Evolutionary conservation across 1,140 invertebrate genomes (phyloP).

Genomic region (Epicauta chinensis): DNA sequence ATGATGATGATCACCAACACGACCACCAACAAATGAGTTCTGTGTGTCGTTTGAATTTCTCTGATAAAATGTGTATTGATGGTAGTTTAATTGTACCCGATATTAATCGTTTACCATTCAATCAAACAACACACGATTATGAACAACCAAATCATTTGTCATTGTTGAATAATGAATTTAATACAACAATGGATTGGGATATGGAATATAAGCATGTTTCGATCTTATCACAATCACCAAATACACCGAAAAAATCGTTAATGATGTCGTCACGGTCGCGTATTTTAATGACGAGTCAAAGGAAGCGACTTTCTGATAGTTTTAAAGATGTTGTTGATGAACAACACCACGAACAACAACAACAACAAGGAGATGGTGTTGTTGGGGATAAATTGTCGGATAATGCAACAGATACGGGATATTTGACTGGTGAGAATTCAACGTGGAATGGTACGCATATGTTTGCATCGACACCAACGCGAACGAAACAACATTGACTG

Average conservation of each 20-base stretch:
- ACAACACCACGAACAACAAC: too few species aligned
- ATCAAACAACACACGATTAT: neutral
- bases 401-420: conserved; percentile 28
- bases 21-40: conserved; percentile 10
- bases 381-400: conserved; percentile 6
- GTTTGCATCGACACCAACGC: conserved; percentile 35
- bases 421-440: conserved; percentile 22
- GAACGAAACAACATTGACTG: conserved; percentile 17
- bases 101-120: conserved; percentile 6
- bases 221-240: conserved; percentile 17
- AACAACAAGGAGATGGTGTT: conserved; percentile 21
- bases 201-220: conserved; percentile 37
- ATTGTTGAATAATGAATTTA: conserved; percentile 11
- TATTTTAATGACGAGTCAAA: conserved; percentile 30
- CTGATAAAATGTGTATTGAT: conserved; percentile 31
- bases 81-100: conserved; percentile 28
- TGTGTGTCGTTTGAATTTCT: conserved; percentile 25
- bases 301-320: conserved; percentile 40
- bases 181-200: conserved; percentile 36
- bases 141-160: too few species aligned
- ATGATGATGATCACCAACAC: too few species aligned
- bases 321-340: conserved; percentile 30
- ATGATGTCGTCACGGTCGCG: conserved; percentile 35
- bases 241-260: conserved; percentile 34
- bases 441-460: conserved; percentile 14